Evolutionary conservation across 2,113 vertebrate species (phyloP).

Genomic region (Lagopus muta): DNA sequence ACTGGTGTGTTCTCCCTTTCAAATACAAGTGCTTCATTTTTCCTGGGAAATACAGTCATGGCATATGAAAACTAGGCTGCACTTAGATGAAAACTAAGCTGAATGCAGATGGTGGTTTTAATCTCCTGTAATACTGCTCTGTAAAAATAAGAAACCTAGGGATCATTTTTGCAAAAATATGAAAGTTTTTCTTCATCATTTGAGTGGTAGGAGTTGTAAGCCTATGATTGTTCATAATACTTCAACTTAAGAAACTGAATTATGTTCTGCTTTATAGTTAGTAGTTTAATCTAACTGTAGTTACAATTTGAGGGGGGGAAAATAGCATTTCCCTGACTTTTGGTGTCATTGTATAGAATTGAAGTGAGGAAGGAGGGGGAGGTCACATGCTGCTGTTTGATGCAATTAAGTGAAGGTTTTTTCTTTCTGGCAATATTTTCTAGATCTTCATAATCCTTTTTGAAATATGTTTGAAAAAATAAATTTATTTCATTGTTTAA

Average conservation of each 20-base stretch:
- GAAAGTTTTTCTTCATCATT: neutral
- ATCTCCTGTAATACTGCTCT: fast-evolving
- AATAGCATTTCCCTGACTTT: neutral
- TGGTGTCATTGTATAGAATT: neutral
- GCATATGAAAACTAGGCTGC: neutral
- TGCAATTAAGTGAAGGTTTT: neutral
- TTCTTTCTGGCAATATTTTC: neutral
- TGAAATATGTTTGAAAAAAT: neutral
- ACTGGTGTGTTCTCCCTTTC: neutral
- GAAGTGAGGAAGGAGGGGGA: neutral
- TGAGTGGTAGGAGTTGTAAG: neutral
- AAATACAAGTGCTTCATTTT: neutral
- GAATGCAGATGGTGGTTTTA: fast-evolving
- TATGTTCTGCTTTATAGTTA: neutral
- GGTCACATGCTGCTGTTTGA: neutral
- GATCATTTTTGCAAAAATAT: neutral
- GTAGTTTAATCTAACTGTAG: neutral
- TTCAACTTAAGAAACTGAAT: neutral
- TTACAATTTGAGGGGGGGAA: neutral
- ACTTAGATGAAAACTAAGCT: neutral
- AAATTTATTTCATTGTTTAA: neutral
- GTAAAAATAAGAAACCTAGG: neutral
- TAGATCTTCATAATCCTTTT: neutral
- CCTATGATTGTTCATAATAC: neutral
- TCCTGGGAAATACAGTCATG: neutral